Evolutionary conservation across 2,888 invertebrate species (phyloP).

Genomic region (Leptinotarsa peninsularis): DNA sequence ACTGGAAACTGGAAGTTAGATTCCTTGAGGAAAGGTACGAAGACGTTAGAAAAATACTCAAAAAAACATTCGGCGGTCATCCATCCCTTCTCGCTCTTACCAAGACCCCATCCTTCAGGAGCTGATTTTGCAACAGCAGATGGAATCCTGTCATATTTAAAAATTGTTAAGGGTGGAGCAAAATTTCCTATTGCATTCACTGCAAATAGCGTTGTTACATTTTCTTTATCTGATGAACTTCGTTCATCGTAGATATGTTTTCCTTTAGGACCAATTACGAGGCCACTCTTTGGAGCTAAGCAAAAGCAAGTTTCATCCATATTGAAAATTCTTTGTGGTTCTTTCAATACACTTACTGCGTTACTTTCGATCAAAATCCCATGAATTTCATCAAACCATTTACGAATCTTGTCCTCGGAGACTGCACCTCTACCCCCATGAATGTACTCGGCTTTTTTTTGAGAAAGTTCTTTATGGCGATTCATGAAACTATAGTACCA

Average conservation of each 20-base stretch:
- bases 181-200: conserved; percentile 2
- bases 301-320: too few species aligned
- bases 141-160: conserved; percentile 17
- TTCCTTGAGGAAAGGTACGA: not conserved
- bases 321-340: too few species aligned
- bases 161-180: too few species aligned
- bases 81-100: too few species aligned
- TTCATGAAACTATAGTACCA: conserved; percentile 29
- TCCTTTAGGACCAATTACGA: conserved; percentile 25
- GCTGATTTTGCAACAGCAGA: conserved; percentile 18
- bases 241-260: conserved; percentile 30
- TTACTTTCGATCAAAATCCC: too few species aligned
- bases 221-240: conserved; percentile 24
- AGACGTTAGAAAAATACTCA: too few species aligned
- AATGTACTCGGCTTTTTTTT: conserved; percentile 28
- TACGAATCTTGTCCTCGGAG: too few species aligned
- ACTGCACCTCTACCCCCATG: conserved; percentile 20
- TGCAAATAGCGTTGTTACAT: conserved; percentile 25
- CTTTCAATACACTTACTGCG: too few species aligned
- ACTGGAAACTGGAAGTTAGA: conserved; percentile 19
- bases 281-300: conserved; percentile 27
- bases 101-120: conserved; percentile 26
- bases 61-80: too few species aligned
- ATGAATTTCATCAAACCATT: too few species aligned
- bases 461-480: conserved; percentile 26